A percentile compares a stretch with the other conserved stretches of the same genome.
These are phyloP conservation scores for Zaprionus ghesquierei DNA, from an alignment of 1,140 invertebrate species.

Conservation along the genomic window DNA sequence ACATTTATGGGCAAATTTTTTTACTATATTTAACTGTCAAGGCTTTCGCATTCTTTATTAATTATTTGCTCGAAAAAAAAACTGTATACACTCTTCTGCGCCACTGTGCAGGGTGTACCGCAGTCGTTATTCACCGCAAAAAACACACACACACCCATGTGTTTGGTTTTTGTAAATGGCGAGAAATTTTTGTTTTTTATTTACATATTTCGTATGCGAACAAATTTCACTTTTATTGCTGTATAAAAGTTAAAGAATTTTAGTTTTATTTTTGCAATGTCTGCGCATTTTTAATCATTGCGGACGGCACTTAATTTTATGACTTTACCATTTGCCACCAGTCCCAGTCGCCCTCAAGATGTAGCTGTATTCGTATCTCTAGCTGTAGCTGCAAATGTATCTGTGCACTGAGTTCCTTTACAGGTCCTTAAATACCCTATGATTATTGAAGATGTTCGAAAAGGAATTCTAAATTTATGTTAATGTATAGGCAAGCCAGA, in stretches of 20 bases:
- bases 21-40: neutral
- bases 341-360: neutral
- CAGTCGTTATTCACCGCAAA: neutral
- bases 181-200: constrained; percentile 24
- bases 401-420: neutral
- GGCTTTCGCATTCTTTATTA: neutral
- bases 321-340: constrained; percentile 14
- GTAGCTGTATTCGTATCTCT: neutral
- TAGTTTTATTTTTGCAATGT: constrained; percentile 47
- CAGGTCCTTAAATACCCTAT: too few relatives aligned
- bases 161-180: neutral
- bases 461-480: too few relatives aligned
- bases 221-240: constrained; percentile 63
- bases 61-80: neutral
- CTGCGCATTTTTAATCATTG: constrained; percentile 69
- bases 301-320: constrained; percentile 17
- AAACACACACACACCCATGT: neutral
- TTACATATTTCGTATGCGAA: constrained; percentile 40
- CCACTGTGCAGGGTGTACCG: neutral
- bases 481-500: too few relatives aligned
- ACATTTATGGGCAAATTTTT: neutral
- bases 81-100: neutral
- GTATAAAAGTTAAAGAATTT: constrained; percentile 43
- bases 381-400: neutral
- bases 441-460: too few relatives aligned